Percentiles rank a stretch among this genome's conserved stretches.
Conservation (phyloP, 2,888 invertebrate genomes). For the Meganola albula region DNA sequence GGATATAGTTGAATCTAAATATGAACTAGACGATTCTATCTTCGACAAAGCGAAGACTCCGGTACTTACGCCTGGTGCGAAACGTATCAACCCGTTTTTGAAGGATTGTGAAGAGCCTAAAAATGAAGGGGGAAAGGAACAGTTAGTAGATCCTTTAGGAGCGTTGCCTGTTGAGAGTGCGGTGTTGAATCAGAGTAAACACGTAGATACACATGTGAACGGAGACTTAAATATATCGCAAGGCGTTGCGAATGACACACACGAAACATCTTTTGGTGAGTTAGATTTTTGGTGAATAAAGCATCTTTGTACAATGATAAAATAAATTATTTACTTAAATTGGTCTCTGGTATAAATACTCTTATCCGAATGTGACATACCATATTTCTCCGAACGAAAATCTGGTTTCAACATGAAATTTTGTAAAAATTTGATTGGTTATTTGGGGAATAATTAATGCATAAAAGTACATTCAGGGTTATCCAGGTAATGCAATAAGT, state of each 20-base stretch:
- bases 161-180: constrained; percentile 64
- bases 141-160: constrained; percentile 63
- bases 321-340: no score
- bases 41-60: constrained; percentile 61
- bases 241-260: constrained; percentile 22
- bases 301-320: no score
- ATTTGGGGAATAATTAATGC: no score
- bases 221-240: constrained; percentile 34
- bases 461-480: no score
- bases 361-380: no score
- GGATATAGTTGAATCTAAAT: constrained; percentile 68
- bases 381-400: no score
- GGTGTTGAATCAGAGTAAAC: constrained; percentile 50
- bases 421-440: no score
- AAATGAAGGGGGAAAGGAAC: constrained; percentile 33
- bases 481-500: no score
- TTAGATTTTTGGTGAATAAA: no score
- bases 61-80: constrained; percentile 61
- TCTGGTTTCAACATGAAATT: no score
- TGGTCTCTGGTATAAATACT: no score
- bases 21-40: constrained; percentile 61
- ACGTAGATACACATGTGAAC: constrained; percentile 46
- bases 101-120: constrained; percentile 70
- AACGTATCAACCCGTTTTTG: constrained; percentile 79
- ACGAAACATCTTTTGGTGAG: constrained; percentile 56